Conservation (phyloP, 92 coral and sea anemone species). For the Ricordea florida region DNA sequence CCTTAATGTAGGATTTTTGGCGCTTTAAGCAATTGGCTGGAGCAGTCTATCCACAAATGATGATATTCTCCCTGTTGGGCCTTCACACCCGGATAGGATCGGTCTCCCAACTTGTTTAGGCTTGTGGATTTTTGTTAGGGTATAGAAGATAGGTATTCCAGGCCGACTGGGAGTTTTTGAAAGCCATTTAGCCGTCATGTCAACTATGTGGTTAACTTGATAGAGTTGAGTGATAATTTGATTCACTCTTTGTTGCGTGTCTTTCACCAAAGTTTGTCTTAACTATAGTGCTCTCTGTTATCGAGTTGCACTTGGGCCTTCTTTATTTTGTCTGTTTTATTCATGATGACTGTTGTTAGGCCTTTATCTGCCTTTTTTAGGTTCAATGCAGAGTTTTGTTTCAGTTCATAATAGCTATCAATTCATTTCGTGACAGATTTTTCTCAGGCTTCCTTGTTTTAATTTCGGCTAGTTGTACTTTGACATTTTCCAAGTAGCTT, state of each 20-base stretch:
- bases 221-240: not conserved
- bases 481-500: conserved; percentile 14
- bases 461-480: not conserved
- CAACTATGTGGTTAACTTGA: conserved; percentile 3
- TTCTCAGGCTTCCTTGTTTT: not conserved
- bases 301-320: not conserved
- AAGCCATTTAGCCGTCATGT: conserved; percentile 38
- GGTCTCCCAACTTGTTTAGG: conserved; percentile 39
- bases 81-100: conserved; percentile 6
- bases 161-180: conserved; percentile 38
- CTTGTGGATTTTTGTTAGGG: conserved; percentile 61
- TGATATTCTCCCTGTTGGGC: conserved; percentile 44
- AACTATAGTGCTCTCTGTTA: not conserved
- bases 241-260: not conserved
- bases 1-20: conserved; percentile 45
- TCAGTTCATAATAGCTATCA: not conserved
- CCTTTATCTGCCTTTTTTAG: conserved; percentile 9
- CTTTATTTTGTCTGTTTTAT: conserved; percentile 3
- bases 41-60: conserved; percentile 45
- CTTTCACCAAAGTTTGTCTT: not conserved
- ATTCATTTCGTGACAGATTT: not conserved
- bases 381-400: conserved; percentile 2
- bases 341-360: conserved; percentile 9
- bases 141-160: conserved; percentile 45
- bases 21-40: conserved; percentile 53